These are phyloP conservation scores for Diadromus collaris DNA, from an alignment of 2,888 invertebrate species.

Conservation along the genomic window DNA sequence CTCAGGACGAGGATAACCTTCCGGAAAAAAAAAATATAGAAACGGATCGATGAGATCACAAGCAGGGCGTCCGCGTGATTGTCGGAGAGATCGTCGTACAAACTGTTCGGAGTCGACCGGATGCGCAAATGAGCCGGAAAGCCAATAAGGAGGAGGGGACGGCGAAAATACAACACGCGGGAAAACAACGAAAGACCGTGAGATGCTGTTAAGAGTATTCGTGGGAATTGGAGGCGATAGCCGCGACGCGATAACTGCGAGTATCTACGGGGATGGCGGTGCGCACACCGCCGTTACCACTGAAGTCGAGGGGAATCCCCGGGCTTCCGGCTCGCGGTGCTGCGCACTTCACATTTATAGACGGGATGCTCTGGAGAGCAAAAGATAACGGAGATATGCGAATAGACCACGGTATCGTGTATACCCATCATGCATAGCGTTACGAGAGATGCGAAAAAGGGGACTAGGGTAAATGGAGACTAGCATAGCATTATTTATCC, in stretches of 20 bases:
- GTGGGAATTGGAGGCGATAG: constrained; percentile 26
- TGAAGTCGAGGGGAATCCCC: constrained; percentile 3
- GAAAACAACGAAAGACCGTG: constrained; percentile 19
- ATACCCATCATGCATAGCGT: not conserved
- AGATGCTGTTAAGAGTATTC: not conserved
- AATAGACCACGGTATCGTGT: not conserved
- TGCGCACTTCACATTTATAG: constrained; percentile 48
- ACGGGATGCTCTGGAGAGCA: constrained; percentile 38
- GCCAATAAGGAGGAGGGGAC: too few species aligned
- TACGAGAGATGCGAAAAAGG: not conserved
- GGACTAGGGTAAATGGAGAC: too few species aligned
- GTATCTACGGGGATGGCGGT: constrained; percentile 46
- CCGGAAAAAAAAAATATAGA: not conserved
- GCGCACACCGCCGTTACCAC: constrained; percentile 12
- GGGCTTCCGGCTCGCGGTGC: constrained; percentile 46
- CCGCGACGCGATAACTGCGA: constrained; percentile 45
- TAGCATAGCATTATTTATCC: too few species aligned
- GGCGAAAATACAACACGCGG: not conserved
- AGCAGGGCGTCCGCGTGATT: not conserved
- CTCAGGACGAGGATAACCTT: not conserved
- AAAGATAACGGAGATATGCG: constrained; percentile 45
- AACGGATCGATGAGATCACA: not conserved
- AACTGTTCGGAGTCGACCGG: not conserved
- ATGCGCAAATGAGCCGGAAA: constrained; percentile 51
- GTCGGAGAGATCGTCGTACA: constrained; percentile 1